Conservation (phyloP, 2,113 vertebrate genomes). For the Zootoca vivipara region DNA sequence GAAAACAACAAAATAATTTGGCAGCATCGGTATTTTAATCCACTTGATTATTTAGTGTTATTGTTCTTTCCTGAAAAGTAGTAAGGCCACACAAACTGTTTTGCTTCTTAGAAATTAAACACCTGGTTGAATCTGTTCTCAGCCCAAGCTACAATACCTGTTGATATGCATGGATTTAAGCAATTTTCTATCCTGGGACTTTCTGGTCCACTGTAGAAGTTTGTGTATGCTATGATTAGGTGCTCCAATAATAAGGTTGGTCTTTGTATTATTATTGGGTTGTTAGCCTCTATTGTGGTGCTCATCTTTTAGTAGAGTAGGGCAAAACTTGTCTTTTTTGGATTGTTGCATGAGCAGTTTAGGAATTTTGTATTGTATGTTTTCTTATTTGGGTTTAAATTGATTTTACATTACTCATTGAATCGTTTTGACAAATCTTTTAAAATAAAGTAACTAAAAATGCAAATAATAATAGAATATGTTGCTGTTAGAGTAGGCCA, state of each 20-base stretch:
- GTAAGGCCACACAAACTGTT: conserved; percentile 11
- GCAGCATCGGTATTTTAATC: conserved; percentile 33
- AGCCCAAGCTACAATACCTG: conserved; percentile 33
- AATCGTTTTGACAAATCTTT: too few species aligned
- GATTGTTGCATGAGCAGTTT: too few species aligned
- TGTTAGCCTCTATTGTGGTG: too few species aligned
- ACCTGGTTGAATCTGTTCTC: conserved; percentile 32
- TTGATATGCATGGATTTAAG: not conserved
- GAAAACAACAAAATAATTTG: conserved; percentile 31
- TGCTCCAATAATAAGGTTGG: not conserved
- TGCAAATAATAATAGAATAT: too few species aligned
- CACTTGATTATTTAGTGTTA: conserved; percentile 31
- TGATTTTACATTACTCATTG: too few species aligned
- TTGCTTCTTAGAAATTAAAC: conserved; percentile 33
- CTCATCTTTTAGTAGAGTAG: too few species aligned
- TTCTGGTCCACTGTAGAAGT: not conserved
- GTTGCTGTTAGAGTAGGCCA: too few species aligned
- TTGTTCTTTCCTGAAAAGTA: conserved; percentile 24
- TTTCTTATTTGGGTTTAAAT: too few species aligned
- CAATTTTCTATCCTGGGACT: not conserved
- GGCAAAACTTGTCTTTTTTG: too few species aligned
- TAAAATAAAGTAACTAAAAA: too few species aligned
- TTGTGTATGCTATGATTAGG: not conserved
- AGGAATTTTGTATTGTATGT: too few species aligned
- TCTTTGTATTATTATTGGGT: not conserved